Base-by-base conservation (phyloP, 2,888 invertebrate species). In the Caprella mutica region DNA sequence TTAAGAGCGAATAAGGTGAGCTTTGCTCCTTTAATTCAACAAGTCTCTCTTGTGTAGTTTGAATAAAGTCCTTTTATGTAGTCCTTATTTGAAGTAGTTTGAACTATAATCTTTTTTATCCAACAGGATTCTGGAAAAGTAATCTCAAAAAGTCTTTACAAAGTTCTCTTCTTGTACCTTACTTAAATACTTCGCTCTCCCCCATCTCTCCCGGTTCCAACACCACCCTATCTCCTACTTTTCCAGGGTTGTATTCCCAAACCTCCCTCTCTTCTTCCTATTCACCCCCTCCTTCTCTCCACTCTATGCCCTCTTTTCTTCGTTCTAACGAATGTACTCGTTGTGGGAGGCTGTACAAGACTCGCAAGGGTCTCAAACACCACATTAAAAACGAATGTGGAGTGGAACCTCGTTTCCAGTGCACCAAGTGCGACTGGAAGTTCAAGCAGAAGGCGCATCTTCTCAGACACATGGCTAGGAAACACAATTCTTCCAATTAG, bases 381-480 rank as follows among this genome's bases (percentile, higher is more conserved):
- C 65, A 65, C 50, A 59, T 60, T 33, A 62, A 65, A 55, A 62
- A 65, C 51, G 65, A 65, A 55, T 65, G 65, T 29, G 65, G 65
- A 21, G 65, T 65, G 19, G 65, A 65, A 48, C 65, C 65, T 19
- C 57, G 65, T 17, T 65, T 65, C 48, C 58, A 59, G 44, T 65
- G 65, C 50, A 51, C 59, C 38, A 57, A 59, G 30, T 65, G 65
- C 50, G 65, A 62, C 56, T 62, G 65, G 60, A 60, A 62, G 54
- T 65, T 65, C 60, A 65, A 62, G 43, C 65, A 65, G 58, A 65
- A 65, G 56, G 62, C 61, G 19, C 65, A 65, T 44, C 58, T 65
- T 29, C 55, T 62, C 17, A 42, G 65, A 26, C 65, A 65, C 52
- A 55, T 65, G 54, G 64, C 64, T 17, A 30, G 64, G 35, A 64